Conservation (phyloP, 2,113 vertebrate genomes). For the Alexandromys fortis region DNA sequence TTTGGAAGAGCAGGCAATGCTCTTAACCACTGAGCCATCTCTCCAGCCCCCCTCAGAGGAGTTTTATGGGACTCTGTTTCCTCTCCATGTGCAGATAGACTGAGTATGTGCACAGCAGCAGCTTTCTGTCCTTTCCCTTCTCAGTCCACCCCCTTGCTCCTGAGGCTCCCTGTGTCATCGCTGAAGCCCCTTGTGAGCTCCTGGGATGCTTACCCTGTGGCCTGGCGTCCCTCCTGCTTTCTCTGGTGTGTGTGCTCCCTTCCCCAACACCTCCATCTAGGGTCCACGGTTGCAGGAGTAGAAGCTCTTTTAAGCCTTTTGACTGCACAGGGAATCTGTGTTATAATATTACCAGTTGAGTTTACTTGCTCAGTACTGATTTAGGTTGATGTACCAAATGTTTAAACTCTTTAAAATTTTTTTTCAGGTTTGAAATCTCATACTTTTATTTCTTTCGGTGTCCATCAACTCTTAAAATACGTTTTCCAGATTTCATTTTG, state of each 20-base stretch:
- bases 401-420: constrained; percentile 7
- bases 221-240: neutral
- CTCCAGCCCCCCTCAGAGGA: neutral
- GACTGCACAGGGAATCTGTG: neutral
- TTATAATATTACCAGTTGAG: neutral
- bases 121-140: neutral
- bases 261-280: neutral
- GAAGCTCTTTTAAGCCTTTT: neutral
- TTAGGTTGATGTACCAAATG: neutral
- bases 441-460: constrained; percentile 31
- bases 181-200: neutral
- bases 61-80: constrained; percentile 18
- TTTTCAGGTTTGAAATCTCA: constrained; percentile 13
- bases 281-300: neutral
- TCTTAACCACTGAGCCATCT: too few relatives aligned
- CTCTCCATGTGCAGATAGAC: neutral
- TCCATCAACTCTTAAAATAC: neutral
- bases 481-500: constrained; percentile 49
- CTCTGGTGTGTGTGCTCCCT: neutral
- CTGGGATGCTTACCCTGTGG: neutral
- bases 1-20: too few relatives aligned
- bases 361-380: neutral
- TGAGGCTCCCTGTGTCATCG: neutral
- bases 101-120: neutral
- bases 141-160: neutral